Base-by-base conservation (phyloP, 2,888 invertebrate genomes). In the Molanna angustata region DNA sequence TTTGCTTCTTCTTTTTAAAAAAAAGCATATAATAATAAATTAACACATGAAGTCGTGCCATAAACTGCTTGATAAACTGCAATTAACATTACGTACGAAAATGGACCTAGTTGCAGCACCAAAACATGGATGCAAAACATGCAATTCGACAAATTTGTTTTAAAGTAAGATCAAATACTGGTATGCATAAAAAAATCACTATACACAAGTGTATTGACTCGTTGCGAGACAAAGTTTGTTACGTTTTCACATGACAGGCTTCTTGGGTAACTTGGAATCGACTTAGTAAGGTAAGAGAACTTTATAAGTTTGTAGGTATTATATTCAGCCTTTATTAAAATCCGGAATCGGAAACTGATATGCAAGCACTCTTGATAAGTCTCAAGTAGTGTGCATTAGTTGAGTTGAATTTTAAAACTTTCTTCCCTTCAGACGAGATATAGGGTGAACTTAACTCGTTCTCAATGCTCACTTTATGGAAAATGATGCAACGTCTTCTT, bases 291-390 rank as follows among this genome's bases (percentile, higher is more conserved):
- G 39, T 48, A 35, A 46, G 46, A n/a, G n/a, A n/a, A n/a, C n/a
- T 46, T 51, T 50, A 55, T 55, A 55, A 55, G 44, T 55, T 55
- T 43, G n/a, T n/a, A n/a, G n/a, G n/a, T n/a, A n/a, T n/a, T n/a
- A n/a, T n/a, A n/a, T n/a, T n/a, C n/a, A n/a, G 22, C 41, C 37
- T 22, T 46, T 46, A 46, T 46, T 46, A 46, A 22, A 27, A 22
- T 21, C 41, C 9, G 22, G 52, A 45, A 54, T 41, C 31, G 52
- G 19, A 52, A 55, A 46, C 55, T 52, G 55, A 52, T 52, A 52
- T 52, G 51, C 43, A 46, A 40, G 52, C 54, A 49, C 52, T 47
- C 51, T 49, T 51, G 46, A 21, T 33, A 42, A 48, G 35, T 52
- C 52, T 48, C 32, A 54, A 54, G n/a, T n/a, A n/a, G 50, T 54